phyloP scores from a whole-genome alignment of 2,888 invertebrate genomes.

The Eremobia ochroleuca region DNA sequence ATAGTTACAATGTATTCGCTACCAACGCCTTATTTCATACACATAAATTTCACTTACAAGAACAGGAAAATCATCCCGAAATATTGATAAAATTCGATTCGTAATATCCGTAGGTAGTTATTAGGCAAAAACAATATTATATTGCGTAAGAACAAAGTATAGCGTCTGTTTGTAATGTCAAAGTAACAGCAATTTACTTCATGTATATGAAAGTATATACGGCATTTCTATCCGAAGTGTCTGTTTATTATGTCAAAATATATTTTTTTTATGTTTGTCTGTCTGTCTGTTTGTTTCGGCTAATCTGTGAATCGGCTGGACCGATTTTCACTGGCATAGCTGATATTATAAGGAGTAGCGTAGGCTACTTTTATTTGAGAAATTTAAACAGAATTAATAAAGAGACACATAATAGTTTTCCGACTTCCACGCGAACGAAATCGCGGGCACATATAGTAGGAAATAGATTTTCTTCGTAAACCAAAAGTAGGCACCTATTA shows the following conservation, averaged over 20 bases:
- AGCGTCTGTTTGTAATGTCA: neutral
- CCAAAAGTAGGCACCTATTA: neutral
- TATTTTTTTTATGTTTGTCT: neutral
- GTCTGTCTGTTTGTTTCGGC: neutral
- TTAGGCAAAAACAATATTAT: neutral
- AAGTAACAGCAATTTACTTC: neutral
- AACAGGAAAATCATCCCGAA: neutral
- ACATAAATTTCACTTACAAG: neutral
- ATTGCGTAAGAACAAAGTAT: neutral
- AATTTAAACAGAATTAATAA: neutral
- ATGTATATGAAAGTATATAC: neutral
- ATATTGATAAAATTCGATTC: conserved; percentile 9
- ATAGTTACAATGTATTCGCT: conserved; percentile 34
- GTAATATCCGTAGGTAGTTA: neutral
- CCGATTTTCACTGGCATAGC: neutral
- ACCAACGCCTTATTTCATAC: conserved; percentile 22
- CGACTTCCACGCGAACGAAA: neutral
- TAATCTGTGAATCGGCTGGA: neutral
- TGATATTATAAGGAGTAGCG: neutral
- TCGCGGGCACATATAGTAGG: neutral
- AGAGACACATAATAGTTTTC: neutral
- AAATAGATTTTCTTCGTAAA: neutral
- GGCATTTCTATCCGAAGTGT: neutral
- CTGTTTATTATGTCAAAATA: neutral
- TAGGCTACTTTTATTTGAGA: neutral